Evolutionary conservation across 2,888 invertebrate genomes (phyloP).

Genomic region (Euzetes globulus): DNA sequence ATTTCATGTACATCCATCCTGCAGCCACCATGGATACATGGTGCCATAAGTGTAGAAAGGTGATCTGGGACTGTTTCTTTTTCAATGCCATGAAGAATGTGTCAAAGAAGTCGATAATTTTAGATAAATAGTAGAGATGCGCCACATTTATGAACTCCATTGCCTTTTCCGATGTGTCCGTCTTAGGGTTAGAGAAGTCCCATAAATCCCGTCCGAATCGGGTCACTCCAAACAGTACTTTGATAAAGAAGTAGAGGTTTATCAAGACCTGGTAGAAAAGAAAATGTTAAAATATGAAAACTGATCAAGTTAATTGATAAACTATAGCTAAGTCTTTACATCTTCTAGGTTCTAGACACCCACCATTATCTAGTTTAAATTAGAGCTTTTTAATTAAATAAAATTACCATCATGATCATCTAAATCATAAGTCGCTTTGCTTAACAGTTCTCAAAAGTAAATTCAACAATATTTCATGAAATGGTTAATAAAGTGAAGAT

Average conservation of each 20-base stretch:
- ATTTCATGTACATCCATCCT: conserved; percentile 31
- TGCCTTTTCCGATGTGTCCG: conserved; percentile 9
- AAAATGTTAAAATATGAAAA: no score
- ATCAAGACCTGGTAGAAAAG: not conserved
- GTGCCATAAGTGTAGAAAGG: conserved; percentile 33
- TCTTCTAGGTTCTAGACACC: no score
- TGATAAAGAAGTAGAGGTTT: conserved; percentile 25
- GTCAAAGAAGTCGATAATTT: conserved; percentile 31
- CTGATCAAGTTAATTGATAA: no score
- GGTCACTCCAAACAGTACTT: no score
- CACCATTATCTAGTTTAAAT: no score
- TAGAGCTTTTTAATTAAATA: no score
- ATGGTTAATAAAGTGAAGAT: no score
- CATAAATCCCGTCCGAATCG: conserved; percentile 17
- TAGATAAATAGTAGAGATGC: conserved; percentile 27
- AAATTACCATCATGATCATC: no score
- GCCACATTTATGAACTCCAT: conserved; percentile 21
- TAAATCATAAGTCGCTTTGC: no score
- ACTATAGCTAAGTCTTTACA: no score
- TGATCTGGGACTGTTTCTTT: conserved; percentile 30
- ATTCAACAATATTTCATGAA: no score
- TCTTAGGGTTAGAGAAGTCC: not conserved
- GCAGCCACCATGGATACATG: conserved; percentile 19
- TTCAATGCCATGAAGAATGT: conserved; percentile 33
- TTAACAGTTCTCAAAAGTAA: no score